These are phyloP conservation scores for Glyphotaelius pellucidus DNA, from an alignment of 2,888 invertebrate species.

Conservation along the genomic window DNA sequence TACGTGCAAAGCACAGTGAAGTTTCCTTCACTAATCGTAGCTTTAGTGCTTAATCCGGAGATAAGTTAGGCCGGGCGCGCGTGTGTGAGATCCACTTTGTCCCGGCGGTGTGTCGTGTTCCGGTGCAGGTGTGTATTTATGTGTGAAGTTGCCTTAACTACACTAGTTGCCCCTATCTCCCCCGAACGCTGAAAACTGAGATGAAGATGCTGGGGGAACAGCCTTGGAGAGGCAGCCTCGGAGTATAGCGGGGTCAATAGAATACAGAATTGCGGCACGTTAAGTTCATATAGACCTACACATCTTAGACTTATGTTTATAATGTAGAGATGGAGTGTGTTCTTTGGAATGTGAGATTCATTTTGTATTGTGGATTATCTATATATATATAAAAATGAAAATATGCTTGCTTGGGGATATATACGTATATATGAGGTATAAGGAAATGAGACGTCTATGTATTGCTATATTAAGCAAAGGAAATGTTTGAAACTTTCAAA, in stretches of 20 bases:
- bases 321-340: too few relatives aligned
- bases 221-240: background rate
- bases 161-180: slow-evolving; percentile 4
- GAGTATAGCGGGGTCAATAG: background rate
- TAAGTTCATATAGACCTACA: background rate
- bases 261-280: background rate
- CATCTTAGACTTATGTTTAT: background rate
- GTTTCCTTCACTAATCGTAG: background rate
- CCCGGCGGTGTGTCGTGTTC: background rate
- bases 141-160: slow-evolving; percentile 14
- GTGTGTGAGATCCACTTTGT: slow-evolving; percentile 25
- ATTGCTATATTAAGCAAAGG: too few relatives aligned
- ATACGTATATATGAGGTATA: too few relatives aligned
- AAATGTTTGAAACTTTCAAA: too few relatives aligned
- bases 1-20: background rate
- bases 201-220: background rate
- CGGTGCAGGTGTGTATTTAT: slow-evolving; percentile 26
- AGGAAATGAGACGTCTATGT: too few relatives aligned
- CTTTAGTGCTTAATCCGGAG: background rate
- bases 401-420: too few relatives aligned
- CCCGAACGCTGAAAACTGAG: slow-evolving; percentile 12
- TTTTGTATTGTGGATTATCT: too few relatives aligned
- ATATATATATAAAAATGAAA: too few relatives aligned
- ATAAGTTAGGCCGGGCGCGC: background rate
- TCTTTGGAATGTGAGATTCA: too few relatives aligned